Conservation (phyloP, 2,888 invertebrate genomes). For the Argynnis bischoffii region DNA sequence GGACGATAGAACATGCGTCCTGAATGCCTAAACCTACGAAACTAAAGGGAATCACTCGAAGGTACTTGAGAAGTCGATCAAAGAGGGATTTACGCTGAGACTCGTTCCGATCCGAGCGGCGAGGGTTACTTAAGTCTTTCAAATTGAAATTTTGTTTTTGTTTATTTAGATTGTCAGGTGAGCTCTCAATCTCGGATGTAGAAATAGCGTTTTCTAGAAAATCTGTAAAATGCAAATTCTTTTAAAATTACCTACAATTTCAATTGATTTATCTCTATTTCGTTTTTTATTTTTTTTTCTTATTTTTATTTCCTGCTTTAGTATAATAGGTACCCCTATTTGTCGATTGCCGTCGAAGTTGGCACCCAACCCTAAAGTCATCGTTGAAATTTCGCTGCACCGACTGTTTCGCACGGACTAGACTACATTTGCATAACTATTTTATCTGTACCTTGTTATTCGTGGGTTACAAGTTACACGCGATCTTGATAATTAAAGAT, state of each 20-base stretch:
- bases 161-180: slow-evolving; percentile 65
- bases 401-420: slow-evolving; percentile 46
- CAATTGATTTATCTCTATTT: neutral
- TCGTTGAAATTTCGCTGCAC: slow-evolving; percentile 47
- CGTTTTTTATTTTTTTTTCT: neutral
- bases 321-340: slow-evolving; percentile 1
- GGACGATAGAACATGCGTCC: slow-evolving; percentile 47
- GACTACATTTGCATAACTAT: slow-evolving; percentile 60
- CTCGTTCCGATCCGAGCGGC: slow-evolving; percentile 48
- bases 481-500: slow-evolving; percentile 51
- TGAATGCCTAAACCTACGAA: slow-evolving; percentile 57
- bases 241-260: slow-evolving; percentile 3
- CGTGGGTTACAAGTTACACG: slow-evolving; percentile 46
- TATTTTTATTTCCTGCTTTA: neutral
- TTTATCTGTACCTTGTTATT: slow-evolving; percentile 52
- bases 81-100: slow-evolving; percentile 70
- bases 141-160: slow-evolving; percentile 75
- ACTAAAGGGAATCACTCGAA: slow-evolving; percentile 58
- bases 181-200: slow-evolving; percentile 45
- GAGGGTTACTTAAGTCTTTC: slow-evolving; percentile 55
- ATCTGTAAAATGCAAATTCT: slow-evolving; percentile 16
- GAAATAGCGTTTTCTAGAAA: slow-evolving; percentile 23
- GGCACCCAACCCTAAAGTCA: slow-evolving; percentile 47
- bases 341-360: slow-evolving; percentile 40
- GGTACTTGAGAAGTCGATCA: slow-evolving; percentile 65